Percentiles rank a stretch among this genome's conserved stretches.
These are phyloP conservation scores for Umimayanthus chanpuru DNA, from an alignment of 92 coral and sea anemone genomes.

Conservation along the genomic window DNA sequence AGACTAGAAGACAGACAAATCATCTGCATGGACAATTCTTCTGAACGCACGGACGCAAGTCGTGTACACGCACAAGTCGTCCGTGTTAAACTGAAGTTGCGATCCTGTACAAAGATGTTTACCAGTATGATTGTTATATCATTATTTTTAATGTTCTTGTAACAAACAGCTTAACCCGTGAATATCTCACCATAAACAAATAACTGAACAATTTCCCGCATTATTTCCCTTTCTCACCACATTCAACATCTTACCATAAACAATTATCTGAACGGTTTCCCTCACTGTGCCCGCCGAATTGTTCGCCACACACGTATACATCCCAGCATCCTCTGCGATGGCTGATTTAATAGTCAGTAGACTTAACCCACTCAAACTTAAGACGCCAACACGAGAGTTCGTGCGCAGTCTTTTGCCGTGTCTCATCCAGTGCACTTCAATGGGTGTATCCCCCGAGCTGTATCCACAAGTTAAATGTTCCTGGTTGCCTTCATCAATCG, in stretches of 20 bases:
- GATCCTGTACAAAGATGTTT: too few species aligned
- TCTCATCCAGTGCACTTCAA: conserved; percentile 70
- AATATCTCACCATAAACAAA: conserved; percentile 72
- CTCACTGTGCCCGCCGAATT: conserved; percentile 73
- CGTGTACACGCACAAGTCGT: too few species aligned
- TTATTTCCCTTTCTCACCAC: background rate
- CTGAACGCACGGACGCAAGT: too few species aligned
- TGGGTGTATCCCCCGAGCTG: conserved; percentile 43
- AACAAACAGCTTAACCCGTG: too few species aligned
- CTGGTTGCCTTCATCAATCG: conserved; percentile 55
- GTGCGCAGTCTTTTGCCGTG: conserved; percentile 57
- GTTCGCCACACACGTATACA: conserved; percentile 77
- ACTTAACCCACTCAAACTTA: conserved; percentile 16
- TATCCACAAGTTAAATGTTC: conserved; percentile 48
- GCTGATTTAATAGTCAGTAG: conserved; percentile 24
- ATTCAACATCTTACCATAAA: conserved; percentile 67
- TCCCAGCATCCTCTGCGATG: conserved; percentile 76
- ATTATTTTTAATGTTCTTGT: too few species aligned
- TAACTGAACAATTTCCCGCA: conserved; percentile 13
- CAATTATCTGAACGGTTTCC: conserved; percentile 65
- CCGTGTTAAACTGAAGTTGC: too few species aligned
- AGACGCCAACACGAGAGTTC: conserved; percentile 39
- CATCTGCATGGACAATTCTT: too few species aligned
- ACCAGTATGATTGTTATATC: too few species aligned
- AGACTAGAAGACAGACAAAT: too few species aligned